A percentile compares a stretch with the other conserved stretches of the same genome.
Evolutionary conservation across 2,888 invertebrate genomes (phyloP).

Genomic region (Limenitis camilla): DNA sequence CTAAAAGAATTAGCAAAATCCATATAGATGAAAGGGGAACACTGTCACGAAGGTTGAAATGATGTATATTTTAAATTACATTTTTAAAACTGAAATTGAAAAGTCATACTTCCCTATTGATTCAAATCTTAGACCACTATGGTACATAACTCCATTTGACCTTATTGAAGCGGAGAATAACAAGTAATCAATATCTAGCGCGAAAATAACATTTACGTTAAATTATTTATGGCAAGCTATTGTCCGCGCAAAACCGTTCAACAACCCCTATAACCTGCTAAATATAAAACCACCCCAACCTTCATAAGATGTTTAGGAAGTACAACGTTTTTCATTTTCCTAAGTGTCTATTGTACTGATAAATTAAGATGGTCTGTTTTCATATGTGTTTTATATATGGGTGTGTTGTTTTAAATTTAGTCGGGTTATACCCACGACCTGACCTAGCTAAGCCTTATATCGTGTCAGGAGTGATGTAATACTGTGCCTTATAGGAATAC

Average conservation of each 20-base stretch:
- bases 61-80: too few species aligned
- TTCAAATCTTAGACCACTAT: too few species aligned
- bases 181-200: not conserved
- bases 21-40: too few species aligned
- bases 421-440: slow-evolving; percentile 13
- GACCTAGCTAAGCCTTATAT: slow-evolving; percentile 13
- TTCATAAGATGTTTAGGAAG: not conserved
- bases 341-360: not conserved
- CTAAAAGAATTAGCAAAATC: too few species aligned
- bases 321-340: not conserved
- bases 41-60: too few species aligned
- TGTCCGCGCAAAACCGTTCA: slow-evolving; percentile 5
- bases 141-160: too few species aligned
- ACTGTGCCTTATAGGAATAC: not conserved
- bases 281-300: not conserved
- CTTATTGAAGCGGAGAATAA: not conserved
- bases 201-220: not conserved
- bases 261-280: not conserved
- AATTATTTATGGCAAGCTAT: slow-evolving; percentile 1
- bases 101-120: too few species aligned
- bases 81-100: too few species aligned
- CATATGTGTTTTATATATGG: not conserved
- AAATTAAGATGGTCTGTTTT: not conserved
- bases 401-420: not conserved
- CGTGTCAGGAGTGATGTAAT: slow-evolving; percentile 2